Evolutionary conservation across 1,140 invertebrate genomes (phyloP).

Genomic region (Bombus impatiens): DNA sequence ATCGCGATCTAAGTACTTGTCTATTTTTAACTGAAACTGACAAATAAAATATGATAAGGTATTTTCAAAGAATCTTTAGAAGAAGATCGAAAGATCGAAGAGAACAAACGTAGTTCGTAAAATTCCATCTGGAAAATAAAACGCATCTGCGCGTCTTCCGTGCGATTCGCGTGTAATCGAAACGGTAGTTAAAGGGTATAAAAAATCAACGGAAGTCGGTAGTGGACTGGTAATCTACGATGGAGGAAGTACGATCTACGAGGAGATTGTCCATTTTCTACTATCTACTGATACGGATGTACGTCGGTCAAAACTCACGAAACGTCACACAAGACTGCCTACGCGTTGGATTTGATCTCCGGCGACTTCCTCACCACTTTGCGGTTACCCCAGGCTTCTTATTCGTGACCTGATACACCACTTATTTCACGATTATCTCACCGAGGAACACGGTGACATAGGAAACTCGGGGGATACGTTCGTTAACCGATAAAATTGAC

Average conservation of each 20-base stretch:
- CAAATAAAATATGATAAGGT: neutral
- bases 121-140: too few species aligned
- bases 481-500: slow-evolving; percentile 3
- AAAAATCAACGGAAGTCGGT: slow-evolving; percentile 15
- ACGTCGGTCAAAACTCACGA: slow-evolving; percentile 36
- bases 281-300: slow-evolving; percentile 49
- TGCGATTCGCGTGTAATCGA: neutral
- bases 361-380: slow-evolving; percentile 57
- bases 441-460: slow-evolving; percentile 43
- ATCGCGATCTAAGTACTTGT: too few species aligned
- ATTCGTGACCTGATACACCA: slow-evolving; percentile 60
- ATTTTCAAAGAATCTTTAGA: too few species aligned
- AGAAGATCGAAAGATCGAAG: too few species aligned
- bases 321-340: slow-evolving; percentile 61
- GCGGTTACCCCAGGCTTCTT: slow-evolving; percentile 53
- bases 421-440: slow-evolving; percentile 66
- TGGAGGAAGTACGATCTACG: slow-evolving; percentile 32
- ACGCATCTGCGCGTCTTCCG: neutral
- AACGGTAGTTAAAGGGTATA: neutral
- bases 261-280: slow-evolving; percentile 46
- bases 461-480: slow-evolving; percentile 36
- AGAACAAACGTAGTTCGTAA: neutral
- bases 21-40: neutral
- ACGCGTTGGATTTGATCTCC: slow-evolving; percentile 59
- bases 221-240: slow-evolving; percentile 8